phyloP scores from a whole-genome alignment of 2,888 invertebrate genomes.

The Ptycholaimellus sp. region DNA sequence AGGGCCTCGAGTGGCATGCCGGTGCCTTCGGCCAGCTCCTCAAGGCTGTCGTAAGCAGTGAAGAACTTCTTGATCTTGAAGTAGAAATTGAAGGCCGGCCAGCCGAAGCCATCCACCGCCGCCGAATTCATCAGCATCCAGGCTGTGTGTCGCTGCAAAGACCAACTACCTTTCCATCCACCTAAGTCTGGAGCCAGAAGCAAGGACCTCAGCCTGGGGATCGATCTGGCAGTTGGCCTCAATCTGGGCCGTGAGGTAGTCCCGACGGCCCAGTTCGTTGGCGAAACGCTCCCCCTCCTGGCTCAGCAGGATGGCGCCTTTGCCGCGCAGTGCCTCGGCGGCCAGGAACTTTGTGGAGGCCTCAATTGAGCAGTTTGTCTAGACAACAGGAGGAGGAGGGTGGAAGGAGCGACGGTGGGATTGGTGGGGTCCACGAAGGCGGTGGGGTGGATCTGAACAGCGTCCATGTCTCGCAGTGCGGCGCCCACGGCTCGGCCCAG shows the following conservation, averaged over 20 bases:
- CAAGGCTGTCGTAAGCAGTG: constrained; percentile 5
- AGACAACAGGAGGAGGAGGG: too few relatives aligned
- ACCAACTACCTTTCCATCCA: background rate
- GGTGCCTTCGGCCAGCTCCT: constrained; percentile 11
- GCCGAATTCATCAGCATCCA: constrained; percentile 19
- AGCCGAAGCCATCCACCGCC: constrained; percentile 19
- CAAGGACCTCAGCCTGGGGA: constrained; percentile 2
- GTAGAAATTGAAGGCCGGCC: constrained; percentile 24
- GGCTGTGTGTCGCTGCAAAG: constrained; percentile 7
- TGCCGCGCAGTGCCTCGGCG: constrained; percentile 24
- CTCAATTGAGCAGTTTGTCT: too few relatives aligned
- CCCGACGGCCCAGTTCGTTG: constrained; percentile 22
- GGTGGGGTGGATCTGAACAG: constrained; percentile 17
- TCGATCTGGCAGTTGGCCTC: constrained; percentile 13
- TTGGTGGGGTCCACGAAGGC: constrained; percentile 23
- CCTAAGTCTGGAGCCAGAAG: background rate
- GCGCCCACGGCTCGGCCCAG: constrained; percentile 22
- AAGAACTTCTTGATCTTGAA: constrained; percentile 22
- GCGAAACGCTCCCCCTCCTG: constrained; percentile 19
- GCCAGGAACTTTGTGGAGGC: constrained; percentile 23
- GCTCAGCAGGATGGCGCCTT: constrained; percentile 19
- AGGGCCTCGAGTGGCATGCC: constrained; percentile 10
- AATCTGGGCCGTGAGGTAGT: constrained; percentile 17
- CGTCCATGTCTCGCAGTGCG: constrained; percentile 18
- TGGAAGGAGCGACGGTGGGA: too few relatives aligned